Evolutionary conservation across 2,113 vertebrate species (phyloP).

Genomic region (Phrynosoma platyrhinos): DNA sequence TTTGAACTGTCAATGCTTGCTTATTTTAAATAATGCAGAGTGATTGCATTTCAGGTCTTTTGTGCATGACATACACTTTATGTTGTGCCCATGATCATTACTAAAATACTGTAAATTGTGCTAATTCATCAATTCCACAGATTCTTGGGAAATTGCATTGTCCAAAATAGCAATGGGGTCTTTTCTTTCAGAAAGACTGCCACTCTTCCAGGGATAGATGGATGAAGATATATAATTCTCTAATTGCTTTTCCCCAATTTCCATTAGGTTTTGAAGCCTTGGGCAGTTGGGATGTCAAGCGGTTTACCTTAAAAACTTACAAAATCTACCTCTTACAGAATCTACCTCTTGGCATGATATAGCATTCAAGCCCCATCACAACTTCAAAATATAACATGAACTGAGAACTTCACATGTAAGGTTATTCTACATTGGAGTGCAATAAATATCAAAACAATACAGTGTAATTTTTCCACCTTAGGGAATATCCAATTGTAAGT

Average conservation of each 20-base stretch:
- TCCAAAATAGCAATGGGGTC: neutral
- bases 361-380: neutral
- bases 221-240: neutral
- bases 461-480: neutral
- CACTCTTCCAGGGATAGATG: neutral
- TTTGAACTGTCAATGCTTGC: neutral
- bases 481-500: no score
- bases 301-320: neutral
- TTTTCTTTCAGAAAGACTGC: neutral
- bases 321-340: neutral
- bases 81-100: neutral
- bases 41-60: neutral
- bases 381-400: neutral
- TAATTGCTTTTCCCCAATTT: neutral
- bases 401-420: neutral
- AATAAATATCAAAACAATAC: neutral
- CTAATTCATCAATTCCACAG: neutral
- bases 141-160: neutral
- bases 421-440: neutral
- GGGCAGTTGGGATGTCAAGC: neutral
- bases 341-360: neutral
- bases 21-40: slow-evolving; percentile 13
- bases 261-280: neutral
- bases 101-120: neutral
- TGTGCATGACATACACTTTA: neutral